phyloP scores from a whole-genome alignment of 2,113 vertebrate species.

The Sylvilagus bachmani region DNA sequence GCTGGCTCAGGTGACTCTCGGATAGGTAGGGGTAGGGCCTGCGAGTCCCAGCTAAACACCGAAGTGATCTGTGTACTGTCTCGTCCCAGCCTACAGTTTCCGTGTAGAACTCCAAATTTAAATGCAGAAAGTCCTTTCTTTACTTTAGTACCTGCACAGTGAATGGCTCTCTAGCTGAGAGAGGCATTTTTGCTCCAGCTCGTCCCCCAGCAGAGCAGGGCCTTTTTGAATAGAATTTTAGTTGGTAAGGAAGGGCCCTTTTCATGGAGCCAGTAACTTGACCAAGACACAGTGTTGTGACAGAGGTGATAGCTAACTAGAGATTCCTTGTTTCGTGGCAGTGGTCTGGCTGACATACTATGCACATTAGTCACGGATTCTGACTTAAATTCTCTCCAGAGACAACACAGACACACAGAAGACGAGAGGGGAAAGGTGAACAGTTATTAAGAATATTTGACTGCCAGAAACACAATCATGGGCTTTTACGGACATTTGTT shows the following conservation, averaged over 20 bases:
- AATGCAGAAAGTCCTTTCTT: not conserved
- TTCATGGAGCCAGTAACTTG: conserved; percentile 5
- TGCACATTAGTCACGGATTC: conserved; percentile 75
- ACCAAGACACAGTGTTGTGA: conserved; percentile 65
- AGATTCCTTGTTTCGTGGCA: conserved; percentile 63
- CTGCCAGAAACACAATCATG: conserved; percentile 43
- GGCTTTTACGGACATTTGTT: conserved; percentile 24
- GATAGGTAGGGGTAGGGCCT: not conserved
- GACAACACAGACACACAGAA: conserved; percentile 69
- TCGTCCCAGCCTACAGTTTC: not conserved
- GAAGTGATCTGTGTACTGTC: not conserved
- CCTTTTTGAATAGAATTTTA: not conserved
- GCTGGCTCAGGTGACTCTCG: not conserved
- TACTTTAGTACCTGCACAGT: conserved; percentile 29
- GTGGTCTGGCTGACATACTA: conserved; percentile 53
- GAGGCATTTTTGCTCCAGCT: conserved; percentile 15
- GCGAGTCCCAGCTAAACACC: not conserved
- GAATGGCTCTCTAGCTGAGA: not conserved
- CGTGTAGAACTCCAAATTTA: not conserved
- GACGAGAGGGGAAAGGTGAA: conserved; percentile 38
- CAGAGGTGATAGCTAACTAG: conserved; percentile 61
- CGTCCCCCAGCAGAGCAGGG: not conserved
- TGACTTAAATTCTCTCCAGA: conserved; percentile 74
- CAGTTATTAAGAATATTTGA: conserved; percentile 55
- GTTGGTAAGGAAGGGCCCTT: not conserved